Percentiles rank a stretch among this genome's conserved stretches.
These are phyloP conservation scores for Capitella teleta DNA, from an alignment of 1,140 invertebrate genomes.

Conservation along the genomic window DNA sequence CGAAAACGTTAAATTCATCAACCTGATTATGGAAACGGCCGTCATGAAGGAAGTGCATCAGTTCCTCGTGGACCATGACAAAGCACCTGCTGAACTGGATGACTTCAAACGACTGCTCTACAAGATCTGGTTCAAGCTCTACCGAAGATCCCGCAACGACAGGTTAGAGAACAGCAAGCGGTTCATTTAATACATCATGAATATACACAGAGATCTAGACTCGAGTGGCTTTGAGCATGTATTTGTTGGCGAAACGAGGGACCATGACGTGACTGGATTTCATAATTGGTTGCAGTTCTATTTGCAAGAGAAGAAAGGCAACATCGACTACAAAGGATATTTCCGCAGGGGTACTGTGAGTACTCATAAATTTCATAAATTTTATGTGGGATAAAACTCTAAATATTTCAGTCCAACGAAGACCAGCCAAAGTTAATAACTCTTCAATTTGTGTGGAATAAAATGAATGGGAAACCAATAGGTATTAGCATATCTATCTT, in stretches of 20 bases:
- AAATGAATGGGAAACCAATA: conserved; percentile 28
- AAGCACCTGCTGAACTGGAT: conserved; percentile 24
- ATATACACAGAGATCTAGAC: conserved; percentile 27
- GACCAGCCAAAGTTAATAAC: conserved; percentile 29
- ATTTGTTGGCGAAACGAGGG: conserved; percentile 43
- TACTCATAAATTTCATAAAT: background rate
- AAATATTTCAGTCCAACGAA: conserved; percentile 22
- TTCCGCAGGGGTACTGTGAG: conserved; percentile 37
- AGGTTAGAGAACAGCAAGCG: conserved; percentile 19
- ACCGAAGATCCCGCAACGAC: conserved; percentile 27
- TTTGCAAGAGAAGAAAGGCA: conserved; percentile 38
- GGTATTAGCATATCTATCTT: too few relatives aligned
- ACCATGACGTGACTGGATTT: conserved; percentile 40
- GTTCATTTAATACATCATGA: background rate
- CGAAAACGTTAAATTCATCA: conserved; percentile 65
- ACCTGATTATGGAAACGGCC: conserved; percentile 58
- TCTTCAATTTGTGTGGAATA: conserved; percentile 34
- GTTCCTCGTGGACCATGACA: conserved; percentile 59
- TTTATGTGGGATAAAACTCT: too few relatives aligned
- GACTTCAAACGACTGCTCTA: conserved; percentile 36
- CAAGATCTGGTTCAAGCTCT: conserved; percentile 40
- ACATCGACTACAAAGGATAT: conserved; percentile 44
- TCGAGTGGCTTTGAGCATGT: conserved; percentile 47
- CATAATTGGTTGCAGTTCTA: conserved; percentile 47
- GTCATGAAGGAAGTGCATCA: conserved; percentile 63